Conservation (phyloP, 2,797 vertebrate genomes). For the Eospalax fontanierii region DNA sequence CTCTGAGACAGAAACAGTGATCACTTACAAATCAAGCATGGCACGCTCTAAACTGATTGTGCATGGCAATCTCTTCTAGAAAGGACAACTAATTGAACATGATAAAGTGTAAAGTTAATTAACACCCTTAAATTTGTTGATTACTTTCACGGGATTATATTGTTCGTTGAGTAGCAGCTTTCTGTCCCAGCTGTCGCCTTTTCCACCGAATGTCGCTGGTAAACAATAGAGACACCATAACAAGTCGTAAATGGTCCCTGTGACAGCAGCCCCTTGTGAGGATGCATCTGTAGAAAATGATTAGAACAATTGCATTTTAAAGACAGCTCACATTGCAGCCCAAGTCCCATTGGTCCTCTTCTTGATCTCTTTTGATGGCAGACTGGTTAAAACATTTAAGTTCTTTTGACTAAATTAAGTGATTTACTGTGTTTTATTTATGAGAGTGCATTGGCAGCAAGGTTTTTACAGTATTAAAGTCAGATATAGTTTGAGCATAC, state of each 20-base stretch:
- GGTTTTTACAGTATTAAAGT: slow-evolving; percentile 80
- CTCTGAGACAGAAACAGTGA: slow-evolving; percentile 92
- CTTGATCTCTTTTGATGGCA: slow-evolving; percentile 93
- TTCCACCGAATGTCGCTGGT: slow-evolving; percentile 90
- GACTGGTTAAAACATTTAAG: slow-evolving; percentile 92
- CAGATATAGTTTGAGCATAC: slow-evolving; percentile 61
- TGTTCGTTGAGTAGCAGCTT: slow-evolving; percentile 94
- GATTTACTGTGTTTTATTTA: slow-evolving; percentile 90
- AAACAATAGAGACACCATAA: slow-evolving; percentile 95
- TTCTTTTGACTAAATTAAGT: slow-evolving; percentile 92
- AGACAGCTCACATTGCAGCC: slow-evolving; percentile 93
- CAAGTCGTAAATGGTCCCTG: slow-evolving; percentile 94
- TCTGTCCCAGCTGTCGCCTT: slow-evolving; percentile 97
- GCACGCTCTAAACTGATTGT: slow-evolving; percentile 99
- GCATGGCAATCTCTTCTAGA: slow-evolving; percentile 94
- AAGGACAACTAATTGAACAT: slow-evolving; percentile 99
- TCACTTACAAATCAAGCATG: slow-evolving; percentile 95
- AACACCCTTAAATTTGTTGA: slow-evolving; percentile 99
- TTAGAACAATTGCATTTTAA: slow-evolving; percentile 99
- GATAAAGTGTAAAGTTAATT: slow-evolving; percentile 99
- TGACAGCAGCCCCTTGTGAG: slow-evolving; percentile 96
- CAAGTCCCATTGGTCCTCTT: slow-evolving; percentile 93
- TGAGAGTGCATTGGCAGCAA: slow-evolving; percentile 86
- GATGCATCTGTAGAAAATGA: slow-evolving; percentile 97
- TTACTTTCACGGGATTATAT: slow-evolving; percentile 95